A percentile compares a stretch with the other conserved stretches of the same genome.
phyloP scores from a whole-genome alignment of 2,888 invertebrate species.

The Drosophila maculinotata region DNA sequence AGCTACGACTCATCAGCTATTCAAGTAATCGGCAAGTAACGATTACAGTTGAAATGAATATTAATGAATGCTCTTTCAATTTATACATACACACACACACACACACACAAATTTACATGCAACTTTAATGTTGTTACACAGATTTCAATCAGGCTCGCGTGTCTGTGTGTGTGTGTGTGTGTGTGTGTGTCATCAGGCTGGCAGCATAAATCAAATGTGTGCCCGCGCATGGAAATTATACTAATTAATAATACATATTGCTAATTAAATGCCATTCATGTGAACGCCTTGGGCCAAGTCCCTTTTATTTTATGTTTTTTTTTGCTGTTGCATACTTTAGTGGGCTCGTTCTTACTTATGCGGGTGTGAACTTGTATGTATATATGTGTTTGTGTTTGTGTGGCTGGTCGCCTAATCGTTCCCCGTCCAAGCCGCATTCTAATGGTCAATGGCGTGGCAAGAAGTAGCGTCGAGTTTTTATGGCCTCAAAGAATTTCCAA shows the following conservation, averaged over 20 bases:
- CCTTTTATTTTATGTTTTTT: conserved; percentile 10
- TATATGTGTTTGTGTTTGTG: neutral
- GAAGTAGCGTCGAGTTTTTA: conserved; percentile 46
- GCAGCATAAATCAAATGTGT: conserved; percentile 59
- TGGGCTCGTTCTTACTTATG: neutral
- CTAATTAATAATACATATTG: conserved; percentile 68
- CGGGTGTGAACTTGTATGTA: neutral
- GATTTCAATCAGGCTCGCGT: conserved; percentile 16
- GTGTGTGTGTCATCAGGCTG: conserved; percentile 1
- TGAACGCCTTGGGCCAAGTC: conserved; percentile 13
- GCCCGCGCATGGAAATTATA: conserved; percentile 46
- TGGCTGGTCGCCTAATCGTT: conserved; percentile 41
- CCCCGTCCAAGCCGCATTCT: conserved; percentile 41
- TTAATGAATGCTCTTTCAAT: neutral
- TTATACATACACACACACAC: too few relatives aligned
- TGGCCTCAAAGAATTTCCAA: conserved; percentile 65
- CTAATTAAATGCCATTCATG: conserved; percentile 66
- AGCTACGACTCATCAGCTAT: neutral
- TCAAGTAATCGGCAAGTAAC: neutral
- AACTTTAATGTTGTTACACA: neutral
- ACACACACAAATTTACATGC: neutral
- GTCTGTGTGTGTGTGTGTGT: conserved; percentile 3
- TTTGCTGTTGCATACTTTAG: conserved; percentile 20
- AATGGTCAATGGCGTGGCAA: conserved; percentile 47
- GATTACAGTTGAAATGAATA: neutral